Conservation (phyloP, 2,797 vertebrate genomes). For the Lithobates pipiens region DNA sequence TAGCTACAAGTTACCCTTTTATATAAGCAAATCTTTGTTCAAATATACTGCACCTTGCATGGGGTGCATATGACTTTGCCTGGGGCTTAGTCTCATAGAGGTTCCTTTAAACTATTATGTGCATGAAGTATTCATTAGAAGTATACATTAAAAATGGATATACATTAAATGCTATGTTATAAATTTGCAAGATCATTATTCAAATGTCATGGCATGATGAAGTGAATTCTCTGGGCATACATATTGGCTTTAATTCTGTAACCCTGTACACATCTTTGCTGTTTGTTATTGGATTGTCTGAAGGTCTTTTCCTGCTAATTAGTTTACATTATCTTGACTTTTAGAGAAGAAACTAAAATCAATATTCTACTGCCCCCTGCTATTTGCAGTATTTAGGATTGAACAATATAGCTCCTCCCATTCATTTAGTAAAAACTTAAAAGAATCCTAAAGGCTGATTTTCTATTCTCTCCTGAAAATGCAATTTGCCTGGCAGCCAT, state of each 20-base stretch:
- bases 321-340: constrained; percentile 6
- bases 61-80: constrained; percentile 33
- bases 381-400: background rate
- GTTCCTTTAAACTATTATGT: constrained; percentile 22
- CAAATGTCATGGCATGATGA: constrained; percentile 46
- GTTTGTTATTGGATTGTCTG: constrained; percentile 15
- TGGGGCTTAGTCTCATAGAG: background rate
- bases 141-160: constrained; percentile 57
- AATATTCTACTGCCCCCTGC: background rate
- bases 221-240: constrained; percentile 32
- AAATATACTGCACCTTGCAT: constrained; percentile 16
- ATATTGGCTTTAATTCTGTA: constrained; percentile 26
- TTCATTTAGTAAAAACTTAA: background rate
- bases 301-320: background rate
- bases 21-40: constrained; percentile 17
- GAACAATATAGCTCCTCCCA: background rate
- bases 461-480: background rate
- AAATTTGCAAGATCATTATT: constrained; percentile 48
- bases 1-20: constrained; percentile 7
- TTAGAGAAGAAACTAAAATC: background rate
- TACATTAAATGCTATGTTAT: constrained; percentile 54
- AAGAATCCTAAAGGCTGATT: too few relatives aligned
- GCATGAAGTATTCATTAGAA: constrained; percentile 54
- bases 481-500: too few relatives aligned
- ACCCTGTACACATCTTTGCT: constrained; percentile 13